Percentiles rank a stretch among this genome's conserved stretches.
These are phyloP conservation scores for Drosophila arawakana DNA, from an alignment of 1,140 invertebrate genomes.

Conservation along the genomic window DNA sequence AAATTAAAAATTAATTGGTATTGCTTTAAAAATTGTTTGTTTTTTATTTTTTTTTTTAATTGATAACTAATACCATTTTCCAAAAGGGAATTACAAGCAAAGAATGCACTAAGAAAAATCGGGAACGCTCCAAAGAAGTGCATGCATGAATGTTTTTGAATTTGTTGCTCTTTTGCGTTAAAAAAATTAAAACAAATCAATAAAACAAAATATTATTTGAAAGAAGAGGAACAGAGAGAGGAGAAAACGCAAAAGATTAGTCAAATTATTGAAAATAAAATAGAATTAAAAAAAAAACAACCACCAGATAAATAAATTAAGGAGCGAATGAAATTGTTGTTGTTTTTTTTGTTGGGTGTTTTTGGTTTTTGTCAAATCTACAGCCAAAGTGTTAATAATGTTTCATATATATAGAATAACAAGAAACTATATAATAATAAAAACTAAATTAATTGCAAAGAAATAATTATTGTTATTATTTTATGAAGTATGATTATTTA, in stretches of 20 bases:
- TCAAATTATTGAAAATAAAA: constrained; percentile 46
- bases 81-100: constrained; percentile 69
- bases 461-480: constrained; percentile 52
- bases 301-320: constrained; percentile 70
- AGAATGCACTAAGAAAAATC: constrained; percentile 33
- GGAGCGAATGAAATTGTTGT: constrained; percentile 60
- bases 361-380: constrained; percentile 78
- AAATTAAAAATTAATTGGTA: constrained; percentile 71
- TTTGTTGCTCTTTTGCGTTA: constrained; percentile 31
- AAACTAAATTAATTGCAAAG: constrained; percentile 71
- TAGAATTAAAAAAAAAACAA: constrained; percentile 50
- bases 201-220: constrained; percentile 34
- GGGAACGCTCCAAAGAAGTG: constrained; percentile 15
- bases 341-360: constrained; percentile 49
- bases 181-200: constrained; percentile 38
- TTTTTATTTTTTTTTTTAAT: constrained; percentile 16
- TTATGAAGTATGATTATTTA: constrained; percentile 56
- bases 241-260: constrained; percentile 72
- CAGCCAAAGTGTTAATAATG: constrained; percentile 81
- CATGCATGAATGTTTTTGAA: constrained; percentile 29
- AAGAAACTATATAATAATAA: constrained; percentile 39
- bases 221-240: constrained; percentile 57
- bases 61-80: constrained; percentile 64
- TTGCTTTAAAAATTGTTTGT: constrained; percentile 44
- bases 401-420: constrained; percentile 54